Conservation (phyloP, 2,888 invertebrate species). For the Emmelina monodactyla region DNA sequence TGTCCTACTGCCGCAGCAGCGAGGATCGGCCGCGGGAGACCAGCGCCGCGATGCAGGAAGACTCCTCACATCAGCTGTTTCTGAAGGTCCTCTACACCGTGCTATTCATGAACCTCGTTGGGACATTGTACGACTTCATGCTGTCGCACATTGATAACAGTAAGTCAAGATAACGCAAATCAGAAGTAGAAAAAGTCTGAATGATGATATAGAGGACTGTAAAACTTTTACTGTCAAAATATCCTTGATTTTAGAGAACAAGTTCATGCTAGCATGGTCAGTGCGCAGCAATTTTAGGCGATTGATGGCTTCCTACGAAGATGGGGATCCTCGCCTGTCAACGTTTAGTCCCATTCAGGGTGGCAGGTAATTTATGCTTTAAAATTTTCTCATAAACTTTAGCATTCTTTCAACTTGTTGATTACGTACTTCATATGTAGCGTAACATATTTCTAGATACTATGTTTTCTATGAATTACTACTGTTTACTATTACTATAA, state of each 20-base stretch:
- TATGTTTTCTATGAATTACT: no score
- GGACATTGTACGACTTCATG: constrained; percentile 28
- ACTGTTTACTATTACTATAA: no score
- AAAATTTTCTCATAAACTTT: no score
- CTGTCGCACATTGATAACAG: constrained; percentile 21
- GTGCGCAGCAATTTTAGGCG: constrained; percentile 31
- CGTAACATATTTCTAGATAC: no score
- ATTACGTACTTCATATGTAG: no score
- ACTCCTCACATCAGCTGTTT: constrained; percentile 19
- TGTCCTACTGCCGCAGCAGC: constrained; percentile 29
- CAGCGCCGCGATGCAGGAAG: constrained; percentile 17
- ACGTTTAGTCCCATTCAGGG: constrained; percentile 33
- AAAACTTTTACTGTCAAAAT: no score
- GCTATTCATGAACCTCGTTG: constrained; percentile 23
- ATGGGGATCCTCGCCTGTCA: constrained; percentile 24
- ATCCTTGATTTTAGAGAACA: no score
- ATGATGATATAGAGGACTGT: no score
- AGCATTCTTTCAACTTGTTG: no score
- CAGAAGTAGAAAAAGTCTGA: no score
- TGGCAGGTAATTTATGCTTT: constrained; percentile 32
- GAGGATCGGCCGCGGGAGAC: constrained; percentile 20
- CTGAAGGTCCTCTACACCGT: constrained; percentile 21
- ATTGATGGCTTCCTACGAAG: constrained; percentile 25
- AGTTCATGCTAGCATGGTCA: constrained; percentile 30
- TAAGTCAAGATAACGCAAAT: no score